A percentile compares a stretch with the other conserved stretches of the same genome.
phyloP scores from a whole-genome alignment of 2,113 vertebrate species.

The Pipa parva region DNA sequence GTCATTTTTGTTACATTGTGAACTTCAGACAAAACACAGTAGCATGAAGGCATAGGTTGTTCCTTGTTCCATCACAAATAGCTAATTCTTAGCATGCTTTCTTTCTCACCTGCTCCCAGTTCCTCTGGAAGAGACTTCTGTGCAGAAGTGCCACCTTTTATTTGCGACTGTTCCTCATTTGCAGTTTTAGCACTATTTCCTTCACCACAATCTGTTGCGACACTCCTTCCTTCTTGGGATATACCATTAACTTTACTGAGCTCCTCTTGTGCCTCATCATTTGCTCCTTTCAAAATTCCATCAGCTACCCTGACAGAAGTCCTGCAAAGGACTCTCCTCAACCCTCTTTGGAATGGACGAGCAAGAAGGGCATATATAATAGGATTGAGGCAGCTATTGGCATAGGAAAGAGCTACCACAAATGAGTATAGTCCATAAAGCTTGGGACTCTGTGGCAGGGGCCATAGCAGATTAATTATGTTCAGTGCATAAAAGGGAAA shows the following conservation, averaged over 20 bases:
- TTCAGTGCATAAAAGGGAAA: slow-evolving; percentile 89
- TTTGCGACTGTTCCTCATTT: slow-evolving; percentile 47
- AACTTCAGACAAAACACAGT: no score
- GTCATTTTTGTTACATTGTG: no score
- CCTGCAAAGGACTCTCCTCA: slow-evolving; percentile 79
- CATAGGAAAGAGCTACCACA: slow-evolving; percentile 89
- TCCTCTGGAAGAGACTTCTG: slow-evolving; percentile 60
- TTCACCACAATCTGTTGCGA: slow-evolving; percentile 44
- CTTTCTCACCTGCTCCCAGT: slow-evolving; percentile 50
- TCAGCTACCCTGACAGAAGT: slow-evolving; percentile 72
- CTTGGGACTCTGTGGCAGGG: slow-evolving; percentile 78
- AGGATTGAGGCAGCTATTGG: slow-evolving; percentile 94
- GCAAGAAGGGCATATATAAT: slow-evolving; percentile 92
- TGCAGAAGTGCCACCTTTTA: slow-evolving; percentile 50
- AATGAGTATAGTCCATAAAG: slow-evolving; percentile 85
- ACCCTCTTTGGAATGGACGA: slow-evolving; percentile 90
- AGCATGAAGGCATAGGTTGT: no score
- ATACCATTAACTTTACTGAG: slow-evolving; percentile 61
- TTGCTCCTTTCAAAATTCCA: slow-evolving; percentile 60
- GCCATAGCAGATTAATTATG: slow-evolving; percentile 83
- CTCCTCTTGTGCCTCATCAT: slow-evolving; percentile 35
- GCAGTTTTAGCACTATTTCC: slow-evolving; percentile 45
- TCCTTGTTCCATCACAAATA: no score
- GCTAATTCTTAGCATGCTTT: slow-evolving; percentile 66
- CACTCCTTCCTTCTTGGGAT: slow-evolving; percentile 65